Conservation (phyloP, 2,797 vertebrate species). For the Emydoidea blandingii region DNA sequence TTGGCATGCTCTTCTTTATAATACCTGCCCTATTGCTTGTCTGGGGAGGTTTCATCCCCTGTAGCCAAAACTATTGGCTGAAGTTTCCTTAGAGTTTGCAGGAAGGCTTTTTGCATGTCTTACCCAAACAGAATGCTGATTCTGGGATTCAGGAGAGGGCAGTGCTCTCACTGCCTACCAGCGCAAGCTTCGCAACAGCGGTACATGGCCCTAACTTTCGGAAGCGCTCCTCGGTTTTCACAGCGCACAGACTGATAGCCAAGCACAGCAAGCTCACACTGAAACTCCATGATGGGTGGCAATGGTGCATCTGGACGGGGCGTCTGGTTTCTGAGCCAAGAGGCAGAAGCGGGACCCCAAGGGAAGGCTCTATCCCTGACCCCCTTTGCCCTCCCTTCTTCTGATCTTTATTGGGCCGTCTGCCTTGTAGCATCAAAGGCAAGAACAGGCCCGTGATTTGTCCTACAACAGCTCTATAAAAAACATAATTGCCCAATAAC, state of each 20-base stretch:
- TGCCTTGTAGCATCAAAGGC: conserved; percentile 83
- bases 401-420: conserved; percentile 85
- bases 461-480: conserved; percentile 86
- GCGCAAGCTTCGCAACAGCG: neutral
- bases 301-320: conserved; percentile 47
- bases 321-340: conserved; percentile 69
- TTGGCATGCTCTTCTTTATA: neutral
- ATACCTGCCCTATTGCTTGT: neutral
- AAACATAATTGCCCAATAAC: conserved; percentile 86
- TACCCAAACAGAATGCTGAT: neutral
- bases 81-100: neutral
- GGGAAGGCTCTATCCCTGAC: conserved; percentile 79
- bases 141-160: neutral
- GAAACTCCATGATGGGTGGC: conserved; percentile 41
- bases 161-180: neutral
- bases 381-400: conserved; percentile 81
- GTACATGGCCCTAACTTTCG: neutral
- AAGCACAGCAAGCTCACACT: neutral
- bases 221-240: neutral
- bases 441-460: conserved; percentile 81
- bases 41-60: neutral
- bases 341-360: conserved; percentile 77
- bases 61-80: neutral
- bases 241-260: neutral
- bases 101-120: neutral